Base-by-base conservation (phyloP, 2,888 invertebrate genomes). In the Hartigia nigra region DNA sequence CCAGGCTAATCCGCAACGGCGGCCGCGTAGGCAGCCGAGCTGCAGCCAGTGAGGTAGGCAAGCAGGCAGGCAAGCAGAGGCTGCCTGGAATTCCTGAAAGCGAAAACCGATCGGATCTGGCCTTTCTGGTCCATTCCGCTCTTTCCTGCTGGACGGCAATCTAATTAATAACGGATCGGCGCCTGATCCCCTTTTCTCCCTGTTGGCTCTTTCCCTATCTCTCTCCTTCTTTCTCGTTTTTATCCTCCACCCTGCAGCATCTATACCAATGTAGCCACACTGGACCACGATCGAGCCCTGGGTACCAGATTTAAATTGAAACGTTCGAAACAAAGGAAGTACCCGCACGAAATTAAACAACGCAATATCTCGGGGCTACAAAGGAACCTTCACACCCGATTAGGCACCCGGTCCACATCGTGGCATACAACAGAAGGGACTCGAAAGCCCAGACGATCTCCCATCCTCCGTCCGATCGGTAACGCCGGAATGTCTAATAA, bases 141-240 rank as follows among this genome's bases (percentile, higher is more conserved):
- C 82, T 82, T 84, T 84, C 32, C 82, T 82, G 79, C 81, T 80
- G 80, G 80, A 79, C 85, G 85, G 86, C 89, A 89, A 89, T 90
- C 88, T 90, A 89, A 90, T 90, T 90, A 90, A 90, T 90, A 90
- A 90, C 89, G 88, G 89, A 90, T 89, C 90, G 88, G 89, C 89
- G 90, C 89, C 88, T 89, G 87, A 84, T 84, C 84, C 84, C 79
- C 74, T 81, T 76, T 77, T 77, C 74, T 69, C 74, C 31, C 23
- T 32, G 34, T n/a, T 75, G 31, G 12, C 32, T 75, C 36, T 72
- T 69, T 74, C 78, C 81, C 77, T 77, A 35, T 70, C 77, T 69
- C 78, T 74, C 76, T 76, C 72, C 70, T 5, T 76, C 74, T 75
- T 39, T 74, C 39, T 36, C 77, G 35, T 14, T 31, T 70, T 32